Evolutionary conservation across 2,888 invertebrate species (phyloP).

Genomic region (Calephelis perditalis): DNA sequence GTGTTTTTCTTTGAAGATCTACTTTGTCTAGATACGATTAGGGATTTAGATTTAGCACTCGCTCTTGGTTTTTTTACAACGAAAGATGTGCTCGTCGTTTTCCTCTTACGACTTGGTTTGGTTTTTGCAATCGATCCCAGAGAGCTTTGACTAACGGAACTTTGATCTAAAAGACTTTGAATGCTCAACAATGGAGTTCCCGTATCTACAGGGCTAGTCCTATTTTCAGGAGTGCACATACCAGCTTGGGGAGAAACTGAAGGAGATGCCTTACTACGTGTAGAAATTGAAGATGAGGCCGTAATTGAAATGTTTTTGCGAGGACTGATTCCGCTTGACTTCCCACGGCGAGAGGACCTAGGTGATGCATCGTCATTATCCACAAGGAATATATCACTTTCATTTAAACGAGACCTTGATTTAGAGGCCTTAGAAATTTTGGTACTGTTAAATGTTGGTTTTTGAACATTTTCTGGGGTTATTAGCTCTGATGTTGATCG

Average conservation of each 20-base stretch:
- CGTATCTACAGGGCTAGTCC: conserved; percentile 43
- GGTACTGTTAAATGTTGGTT: conserved; percentile 42
- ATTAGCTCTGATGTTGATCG: conserved; percentile 39
- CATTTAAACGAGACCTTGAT: conserved; percentile 48
- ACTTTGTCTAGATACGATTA: conserved; percentile 22
- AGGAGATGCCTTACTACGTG: conserved; percentile 25
- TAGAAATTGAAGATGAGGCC: conserved; percentile 5
- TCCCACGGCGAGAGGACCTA: conserved; percentile 27
- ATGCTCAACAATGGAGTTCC: conserved; percentile 59
- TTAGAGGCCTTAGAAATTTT: conserved; percentile 42
- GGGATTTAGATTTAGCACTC: conserved; percentile 38
- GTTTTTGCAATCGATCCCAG: conserved; percentile 24
- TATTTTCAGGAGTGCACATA: conserved; percentile 48
- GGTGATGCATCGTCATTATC: conserved; percentile 37
- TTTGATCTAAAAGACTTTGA: conserved; percentile 45
- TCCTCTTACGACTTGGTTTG: conserved; percentile 35
- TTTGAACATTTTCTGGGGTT: conserved; percentile 42
- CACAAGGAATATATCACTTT: conserved; percentile 42
- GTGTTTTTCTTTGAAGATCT: conserved; percentile 22
- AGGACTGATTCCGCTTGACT: conserved; percentile 14
- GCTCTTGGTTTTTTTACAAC: conserved; percentile 32
- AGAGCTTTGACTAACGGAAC: conserved; percentile 39
- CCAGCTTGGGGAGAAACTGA: conserved; percentile 32
- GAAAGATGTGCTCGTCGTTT: conserved; percentile 41
- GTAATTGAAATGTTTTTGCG: conserved; percentile 21